These are phyloP conservation scores for Ophonus ardosiacus DNA, from an alignment of 2,888 invertebrate species.

Conservation along the genomic window DNA sequence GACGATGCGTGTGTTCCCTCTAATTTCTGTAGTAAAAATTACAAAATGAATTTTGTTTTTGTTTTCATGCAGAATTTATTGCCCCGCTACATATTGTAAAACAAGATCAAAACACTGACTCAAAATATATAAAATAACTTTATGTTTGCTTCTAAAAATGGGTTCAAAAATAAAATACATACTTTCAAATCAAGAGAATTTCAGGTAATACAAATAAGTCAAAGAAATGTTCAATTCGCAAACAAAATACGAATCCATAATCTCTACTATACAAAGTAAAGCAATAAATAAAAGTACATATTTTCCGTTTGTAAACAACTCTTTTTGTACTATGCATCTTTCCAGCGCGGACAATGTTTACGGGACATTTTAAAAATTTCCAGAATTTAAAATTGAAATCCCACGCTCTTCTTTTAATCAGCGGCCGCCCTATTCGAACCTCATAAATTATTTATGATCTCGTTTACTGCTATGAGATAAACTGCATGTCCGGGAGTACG, in stretches of 20 bases:
- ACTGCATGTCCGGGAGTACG: slow-evolving; percentile 7
- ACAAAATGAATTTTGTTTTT: too few species aligned
- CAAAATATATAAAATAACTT: too few species aligned
- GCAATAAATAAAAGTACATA: slow-evolving; percentile 35
- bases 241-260: slow-evolving; percentile 17
- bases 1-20: too few species aligned
- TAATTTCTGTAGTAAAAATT: too few species aligned
- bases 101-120: too few species aligned
- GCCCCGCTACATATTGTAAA: too few species aligned
- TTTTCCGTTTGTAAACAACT: slow-evolving; percentile 18
- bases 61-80: too few species aligned
- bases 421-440: slow-evolving; percentile 30
- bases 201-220: neutral
- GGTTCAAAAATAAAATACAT: neutral
- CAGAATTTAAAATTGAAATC: slow-evolving; percentile 34
- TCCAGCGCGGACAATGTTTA: slow-evolving; percentile 18
- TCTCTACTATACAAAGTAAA: neutral
- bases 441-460: slow-evolving; percentile 43
- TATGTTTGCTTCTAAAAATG: neutral
- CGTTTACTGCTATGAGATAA: slow-evolving; percentile 33
- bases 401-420: slow-evolving; percentile 34
- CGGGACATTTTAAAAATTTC: slow-evolving; percentile 26
- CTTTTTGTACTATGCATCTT: slow-evolving; percentile 4
- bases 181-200: neutral
- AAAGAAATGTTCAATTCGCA: slow-evolving; percentile 14